Percentiles rank a stretch among this genome's conserved stretches.
Evolutionary conservation across 1,140 invertebrate genomes (phyloP).

Genomic region (Teleopsis dalmanni): DNA sequence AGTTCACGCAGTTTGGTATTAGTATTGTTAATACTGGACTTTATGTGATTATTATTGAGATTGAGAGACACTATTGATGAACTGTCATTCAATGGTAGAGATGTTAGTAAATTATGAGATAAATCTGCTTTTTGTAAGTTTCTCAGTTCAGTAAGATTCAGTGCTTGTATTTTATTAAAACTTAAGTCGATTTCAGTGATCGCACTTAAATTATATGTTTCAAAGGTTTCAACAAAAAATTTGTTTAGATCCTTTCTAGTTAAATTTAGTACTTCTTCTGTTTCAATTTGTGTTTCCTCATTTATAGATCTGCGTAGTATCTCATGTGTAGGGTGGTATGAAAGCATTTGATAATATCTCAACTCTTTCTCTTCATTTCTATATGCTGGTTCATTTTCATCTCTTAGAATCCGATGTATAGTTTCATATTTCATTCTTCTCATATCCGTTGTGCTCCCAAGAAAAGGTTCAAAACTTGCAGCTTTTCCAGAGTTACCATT

Average conservation of each 20-base stretch:
- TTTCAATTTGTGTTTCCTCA: too few relatives aligned
- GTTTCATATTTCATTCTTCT: constrained; percentile 19
- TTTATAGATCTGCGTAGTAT: constrained; percentile 5
- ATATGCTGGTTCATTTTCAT: constrained; percentile 31
- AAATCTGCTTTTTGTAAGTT: not conserved
- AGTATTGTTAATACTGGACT: not conserved
- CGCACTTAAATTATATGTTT: not conserved
- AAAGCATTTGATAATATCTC: constrained; percentile 26
- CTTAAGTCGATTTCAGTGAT: constrained; percentile 6
- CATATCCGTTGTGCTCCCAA: not conserved
- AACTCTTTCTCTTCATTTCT: constrained; percentile 20
- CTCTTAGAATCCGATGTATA: constrained; percentile 34
- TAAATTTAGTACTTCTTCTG: constrained; percentile 17
- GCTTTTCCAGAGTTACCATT: not conserved
- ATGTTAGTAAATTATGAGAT: constrained; percentile 4
- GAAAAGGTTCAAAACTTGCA: not conserved
- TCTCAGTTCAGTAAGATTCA: not conserved
- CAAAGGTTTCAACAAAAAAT: not conserved
- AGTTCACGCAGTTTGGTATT: constrained; percentile 19
- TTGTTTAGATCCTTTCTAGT: constrained; percentile 12
- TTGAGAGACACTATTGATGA: constrained; percentile 1
- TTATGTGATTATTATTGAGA: constrained; percentile 10
- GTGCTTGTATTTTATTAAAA: constrained; percentile 8
- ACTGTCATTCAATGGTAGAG: not conserved
- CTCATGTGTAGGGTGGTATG: constrained; percentile 13